phyloP scores from a whole-genome alignment of 2,797 vertebrate genomes.

The Mus minutoides region DNA sequence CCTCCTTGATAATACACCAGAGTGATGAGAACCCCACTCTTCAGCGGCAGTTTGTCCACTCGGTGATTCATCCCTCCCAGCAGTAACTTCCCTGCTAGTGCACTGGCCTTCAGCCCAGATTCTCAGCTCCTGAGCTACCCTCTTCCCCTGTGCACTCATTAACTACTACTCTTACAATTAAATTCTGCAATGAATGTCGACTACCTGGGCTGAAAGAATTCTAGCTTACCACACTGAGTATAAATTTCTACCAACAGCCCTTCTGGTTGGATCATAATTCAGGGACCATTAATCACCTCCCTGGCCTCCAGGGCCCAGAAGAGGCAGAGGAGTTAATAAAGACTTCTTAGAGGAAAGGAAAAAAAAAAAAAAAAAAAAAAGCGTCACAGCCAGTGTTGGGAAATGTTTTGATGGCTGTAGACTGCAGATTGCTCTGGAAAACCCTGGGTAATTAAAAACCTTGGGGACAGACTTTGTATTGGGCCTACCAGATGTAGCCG shows the following conservation, averaged over 20 bases:
- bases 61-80: slow-evolving; percentile 41
- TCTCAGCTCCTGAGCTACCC: background rate
- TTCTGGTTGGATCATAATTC: slow-evolving; percentile 81
- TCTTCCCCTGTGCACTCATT: slow-evolving; percentile 68
- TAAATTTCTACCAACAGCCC: slow-evolving; percentile 81
- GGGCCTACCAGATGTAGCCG: background rate
- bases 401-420: slow-evolving; percentile 35
- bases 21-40: slow-evolving; percentile 20
- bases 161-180: slow-evolving; percentile 69
- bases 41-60: background rate
- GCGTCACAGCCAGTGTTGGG: background rate
- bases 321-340: slow-evolving; percentile 83
- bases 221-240: slow-evolving; percentile 61
- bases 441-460: slow-evolving; percentile 48
- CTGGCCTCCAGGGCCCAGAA: slow-evolving; percentile 71
- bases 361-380: slow-evolving; percentile 51
- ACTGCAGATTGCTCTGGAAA: slow-evolving; percentile 22
- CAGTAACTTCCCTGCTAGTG: slow-evolving; percentile 36
- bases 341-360: slow-evolving; percentile 62
- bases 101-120: slow-evolving; percentile 41
- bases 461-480: background rate
- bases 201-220: slow-evolving; percentile 57
- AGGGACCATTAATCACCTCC: slow-evolving; percentile 83
- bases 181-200: slow-evolving; percentile 75
- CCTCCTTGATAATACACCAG: slow-evolving; percentile 31